Evolutionary conservation across 2,113 vertebrate genomes (phyloP), one percentile per base, ranked within the genome.

Genomic region (Dicerorhinus sumatrensis): DNA sequence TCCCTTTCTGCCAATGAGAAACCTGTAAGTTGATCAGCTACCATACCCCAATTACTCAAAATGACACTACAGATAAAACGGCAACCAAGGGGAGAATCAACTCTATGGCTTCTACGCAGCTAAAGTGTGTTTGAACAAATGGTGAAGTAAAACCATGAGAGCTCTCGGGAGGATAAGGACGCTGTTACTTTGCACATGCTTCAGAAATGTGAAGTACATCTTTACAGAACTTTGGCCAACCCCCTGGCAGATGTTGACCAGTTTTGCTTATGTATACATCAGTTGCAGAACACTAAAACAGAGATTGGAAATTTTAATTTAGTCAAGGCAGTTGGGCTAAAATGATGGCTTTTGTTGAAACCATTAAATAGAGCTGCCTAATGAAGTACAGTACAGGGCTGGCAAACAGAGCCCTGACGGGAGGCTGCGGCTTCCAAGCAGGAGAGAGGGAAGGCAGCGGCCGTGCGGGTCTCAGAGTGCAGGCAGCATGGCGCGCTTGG

Each of bases 41-140:
- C 99, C 99, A 99, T 99, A 99, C 99, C 99, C 99, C 99, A 99
- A 99, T 99, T 99, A 99, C 99, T 99, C 99, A 99, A 99, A 99
- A 99, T 99, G 99, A 99, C 99, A 99, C 98, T 99, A 99, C 99
- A 99, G 99, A 99, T 99, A 98, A 99, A 99, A 99, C 99, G 98
- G 99, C 99, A 99, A 99, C 99, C 99, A 99, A 99, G 99, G 99
- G 99, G 99, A 99, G 99, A 99, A 99, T 99, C 99, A 99, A 99
- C 99, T 99, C 98, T 98, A 99, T 99, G 99, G 99, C 99, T 99
- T 98, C 97, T 98, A 97, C 95, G 98, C 99, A 98, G 99, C 99
- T 99, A 99, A 99, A 99, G 99, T 99, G 99, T 98, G 98, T 99
- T 99, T 98, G 99, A 99, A 99, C 99, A 99, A 99, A 99, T 99